These are phyloP conservation scores for Mylabris sibirica DNA, from an alignment of 2,888 invertebrate genomes.

Conservation along the genomic window DNA sequence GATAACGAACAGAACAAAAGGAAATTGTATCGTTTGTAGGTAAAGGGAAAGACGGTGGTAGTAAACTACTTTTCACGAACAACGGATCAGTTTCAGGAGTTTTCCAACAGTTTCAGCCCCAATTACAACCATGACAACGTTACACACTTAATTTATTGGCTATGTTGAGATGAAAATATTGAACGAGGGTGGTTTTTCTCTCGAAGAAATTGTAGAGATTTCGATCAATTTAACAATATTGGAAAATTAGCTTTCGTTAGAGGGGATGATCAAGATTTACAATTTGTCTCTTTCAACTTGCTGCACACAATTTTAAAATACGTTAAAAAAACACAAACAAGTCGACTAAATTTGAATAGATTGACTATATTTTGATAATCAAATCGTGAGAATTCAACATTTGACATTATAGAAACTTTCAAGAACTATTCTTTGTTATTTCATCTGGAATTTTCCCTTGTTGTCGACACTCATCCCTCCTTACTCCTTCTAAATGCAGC, in stretches of 20 bases:
- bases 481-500: not conserved
- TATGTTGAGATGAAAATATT: not conserved
- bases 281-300: not conserved
- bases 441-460: not conserved
- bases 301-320: not conserved
- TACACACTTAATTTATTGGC: conserved; percentile 9
- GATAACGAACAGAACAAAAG: not conserved
- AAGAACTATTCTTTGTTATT: not conserved
- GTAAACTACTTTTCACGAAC: conserved; percentile 1
- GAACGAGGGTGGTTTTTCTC: not conserved
- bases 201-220: not conserved
- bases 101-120: conserved; percentile 7
- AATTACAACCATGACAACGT: conserved; percentile 13
- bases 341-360: no score
- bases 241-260: not conserved
- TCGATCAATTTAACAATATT: not conserved
- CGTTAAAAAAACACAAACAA: no score
- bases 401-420: not conserved
- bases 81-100: conserved; percentile 7
- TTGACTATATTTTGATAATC: not conserved
- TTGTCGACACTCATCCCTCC: no score
- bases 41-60: not conserved
- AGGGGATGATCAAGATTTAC: not conserved
- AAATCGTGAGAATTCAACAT: not conserved
- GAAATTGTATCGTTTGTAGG: not conserved